Conservation (phyloP, 1,140 invertebrate species). For the Campoletis sonorensis region DNA sequence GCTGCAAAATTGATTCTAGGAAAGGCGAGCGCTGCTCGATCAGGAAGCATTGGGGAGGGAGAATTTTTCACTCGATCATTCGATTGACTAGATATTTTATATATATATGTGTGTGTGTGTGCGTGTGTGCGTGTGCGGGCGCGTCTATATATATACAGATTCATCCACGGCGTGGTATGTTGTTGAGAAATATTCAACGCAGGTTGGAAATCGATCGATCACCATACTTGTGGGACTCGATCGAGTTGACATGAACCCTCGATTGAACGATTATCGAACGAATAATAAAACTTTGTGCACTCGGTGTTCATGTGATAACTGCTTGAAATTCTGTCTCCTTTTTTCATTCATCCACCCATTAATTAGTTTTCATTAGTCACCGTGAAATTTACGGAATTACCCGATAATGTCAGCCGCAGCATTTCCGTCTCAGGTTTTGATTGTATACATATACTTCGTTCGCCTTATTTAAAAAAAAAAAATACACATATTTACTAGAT, state of each 20-base stretch:
- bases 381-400: not conserved
- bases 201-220: not conserved
- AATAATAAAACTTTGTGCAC: not conserved
- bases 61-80: not conserved
- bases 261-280: constrained; percentile 10
- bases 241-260: not conserved
- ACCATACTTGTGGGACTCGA: not conserved
- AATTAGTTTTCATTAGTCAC: not conserved
- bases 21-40: not conserved
- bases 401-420: not conserved
- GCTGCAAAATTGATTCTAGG: not conserved
- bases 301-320: not conserved
- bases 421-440: not conserved
- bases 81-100: not conserved
- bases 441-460: not conserved
- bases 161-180: not conserved
- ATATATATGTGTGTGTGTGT: no score
- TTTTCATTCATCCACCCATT: not conserved
- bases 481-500: no score
- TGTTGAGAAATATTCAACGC: not conserved
- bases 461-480: no score
- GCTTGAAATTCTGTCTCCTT: not conserved
- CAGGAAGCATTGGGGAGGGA: not conserved
- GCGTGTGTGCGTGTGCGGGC: no score
- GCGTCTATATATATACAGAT: not conserved